phyloP scores from a whole-genome alignment of 1,140 invertebrate genomes.

The Drosophila gunungcola region DNA sequence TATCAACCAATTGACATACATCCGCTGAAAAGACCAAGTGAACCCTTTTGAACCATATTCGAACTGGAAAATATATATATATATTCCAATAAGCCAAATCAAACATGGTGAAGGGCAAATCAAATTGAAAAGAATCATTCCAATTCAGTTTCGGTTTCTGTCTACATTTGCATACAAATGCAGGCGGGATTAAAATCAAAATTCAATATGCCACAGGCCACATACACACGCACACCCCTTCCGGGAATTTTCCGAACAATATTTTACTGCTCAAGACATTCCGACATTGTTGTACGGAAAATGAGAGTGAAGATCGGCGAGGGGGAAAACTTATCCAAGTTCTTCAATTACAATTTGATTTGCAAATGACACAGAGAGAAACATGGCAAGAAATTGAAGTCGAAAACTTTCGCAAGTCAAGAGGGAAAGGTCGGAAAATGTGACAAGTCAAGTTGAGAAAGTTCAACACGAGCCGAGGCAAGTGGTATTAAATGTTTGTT shows the following conservation, averaged over 20 bases:
- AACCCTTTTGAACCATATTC: constrained; percentile 22
- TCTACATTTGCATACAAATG: constrained; percentile 58
- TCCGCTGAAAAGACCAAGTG: constrained; percentile 7
- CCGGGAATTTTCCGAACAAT: constrained; percentile 33
- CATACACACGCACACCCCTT: constrained; percentile 14
- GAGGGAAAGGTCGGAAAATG: constrained; percentile 17
- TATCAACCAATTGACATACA: constrained; percentile 56
- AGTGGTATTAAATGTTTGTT: constrained; percentile 52
- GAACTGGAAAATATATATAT: not conserved
- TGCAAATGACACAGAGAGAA: constrained; percentile 66
- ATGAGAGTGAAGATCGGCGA: not conserved
- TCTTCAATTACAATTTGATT: constrained; percentile 80
- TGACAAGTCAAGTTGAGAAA: constrained; percentile 38
- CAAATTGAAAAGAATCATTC: constrained; percentile 51
- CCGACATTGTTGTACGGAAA: constrained; percentile 34
- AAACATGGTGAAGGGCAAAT: constrained; percentile 29
- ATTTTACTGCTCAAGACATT: constrained; percentile 46
- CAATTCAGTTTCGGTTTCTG: constrained; percentile 28
- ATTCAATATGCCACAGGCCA: constrained; percentile 39
- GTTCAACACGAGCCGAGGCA: constrained; percentile 23
- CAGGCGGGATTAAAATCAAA: constrained; percentile 45
- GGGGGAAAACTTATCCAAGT: constrained; percentile 45
- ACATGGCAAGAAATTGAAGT: constrained; percentile 65
- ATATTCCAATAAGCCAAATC: constrained; percentile 58
- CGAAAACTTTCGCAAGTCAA: constrained; percentile 46